Conservation (phyloP, 2,888 invertebrate genomes). For the Dasysyrphus tricinctus region DNA sequence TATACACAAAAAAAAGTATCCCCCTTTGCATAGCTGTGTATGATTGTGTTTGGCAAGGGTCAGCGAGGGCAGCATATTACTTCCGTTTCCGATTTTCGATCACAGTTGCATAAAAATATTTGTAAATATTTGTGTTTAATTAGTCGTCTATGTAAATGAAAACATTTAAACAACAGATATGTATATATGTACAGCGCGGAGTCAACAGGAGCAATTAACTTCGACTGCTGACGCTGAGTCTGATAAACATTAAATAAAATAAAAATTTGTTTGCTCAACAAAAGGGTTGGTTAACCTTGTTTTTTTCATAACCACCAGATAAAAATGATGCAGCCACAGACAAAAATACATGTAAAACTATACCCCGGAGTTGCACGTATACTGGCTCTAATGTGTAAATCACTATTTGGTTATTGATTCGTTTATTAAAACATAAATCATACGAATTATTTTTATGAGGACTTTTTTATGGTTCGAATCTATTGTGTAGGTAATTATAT, state of each 20-base stretch:
- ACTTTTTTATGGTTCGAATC: background rate
- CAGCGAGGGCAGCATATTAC: background rate
- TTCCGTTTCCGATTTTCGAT: constrained; percentile 39
- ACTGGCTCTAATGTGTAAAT: constrained; percentile 1
- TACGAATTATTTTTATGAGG: background rate
- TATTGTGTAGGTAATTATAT: too few relatives aligned
- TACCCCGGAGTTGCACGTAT: background rate
- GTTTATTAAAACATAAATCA: constrained; percentile 10
- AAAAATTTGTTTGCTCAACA: constrained; percentile 39
- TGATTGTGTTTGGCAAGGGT: background rate
- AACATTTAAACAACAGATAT: constrained; percentile 22
- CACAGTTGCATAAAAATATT: constrained; percentile 44
- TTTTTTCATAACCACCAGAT: constrained; percentile 3
- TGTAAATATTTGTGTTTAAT: constrained; percentile 72
- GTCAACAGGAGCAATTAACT: constrained; percentile 50
- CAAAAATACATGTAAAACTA: background rate
- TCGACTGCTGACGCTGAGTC: constrained; percentile 34
- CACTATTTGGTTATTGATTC: constrained; percentile 2
- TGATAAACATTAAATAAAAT: constrained; percentile 44
- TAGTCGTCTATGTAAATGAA: constrained; percentile 48
- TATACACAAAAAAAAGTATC: background rate
- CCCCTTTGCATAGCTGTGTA: background rate
- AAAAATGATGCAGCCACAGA: background rate
- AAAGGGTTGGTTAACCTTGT: background rate
- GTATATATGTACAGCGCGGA: background rate